phyloP scores from a whole-genome alignment of 2,797 vertebrate species.

The Crax fasciolata region DNA sequence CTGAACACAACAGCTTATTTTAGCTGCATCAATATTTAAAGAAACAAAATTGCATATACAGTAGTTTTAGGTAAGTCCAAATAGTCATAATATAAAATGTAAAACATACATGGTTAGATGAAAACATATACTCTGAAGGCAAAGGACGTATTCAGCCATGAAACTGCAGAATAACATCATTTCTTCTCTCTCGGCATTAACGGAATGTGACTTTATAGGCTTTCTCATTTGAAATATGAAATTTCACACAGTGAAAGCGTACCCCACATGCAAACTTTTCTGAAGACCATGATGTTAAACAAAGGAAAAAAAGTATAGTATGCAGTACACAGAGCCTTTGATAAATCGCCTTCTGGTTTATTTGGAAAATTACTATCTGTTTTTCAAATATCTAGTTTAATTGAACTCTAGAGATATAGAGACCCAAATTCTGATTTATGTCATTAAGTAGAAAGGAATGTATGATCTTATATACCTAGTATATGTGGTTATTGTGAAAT shows the following conservation, averaged over 20 bases:
- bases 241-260: not conserved
- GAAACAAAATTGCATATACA: fast-evolving
- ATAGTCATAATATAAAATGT: not conserved
- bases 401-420: constrained; percentile 56
- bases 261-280: not conserved
- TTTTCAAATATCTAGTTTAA: constrained; percentile 62
- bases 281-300: not conserved
- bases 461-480: constrained; percentile 27
- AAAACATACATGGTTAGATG: not conserved
- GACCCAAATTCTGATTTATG: constrained; percentile 59
- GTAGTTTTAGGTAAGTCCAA: not conserved
- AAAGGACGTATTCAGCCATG: not conserved
- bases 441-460: constrained; percentile 47
- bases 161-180: not conserved
- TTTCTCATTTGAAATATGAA: not conserved
- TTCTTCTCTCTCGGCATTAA: not conserved
- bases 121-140: not conserved
- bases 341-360: constrained; percentile 58
- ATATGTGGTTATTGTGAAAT: constrained; percentile 19
- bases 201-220: not conserved
- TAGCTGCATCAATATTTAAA: not conserved
- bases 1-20: not conserved
- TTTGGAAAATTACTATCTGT: constrained; percentile 51
- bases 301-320: constrained; percentile 26
- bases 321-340: not conserved